Base-by-base conservation (phyloP, 2,888 invertebrate species). In the Rhorus exstirpatorius region DNA sequence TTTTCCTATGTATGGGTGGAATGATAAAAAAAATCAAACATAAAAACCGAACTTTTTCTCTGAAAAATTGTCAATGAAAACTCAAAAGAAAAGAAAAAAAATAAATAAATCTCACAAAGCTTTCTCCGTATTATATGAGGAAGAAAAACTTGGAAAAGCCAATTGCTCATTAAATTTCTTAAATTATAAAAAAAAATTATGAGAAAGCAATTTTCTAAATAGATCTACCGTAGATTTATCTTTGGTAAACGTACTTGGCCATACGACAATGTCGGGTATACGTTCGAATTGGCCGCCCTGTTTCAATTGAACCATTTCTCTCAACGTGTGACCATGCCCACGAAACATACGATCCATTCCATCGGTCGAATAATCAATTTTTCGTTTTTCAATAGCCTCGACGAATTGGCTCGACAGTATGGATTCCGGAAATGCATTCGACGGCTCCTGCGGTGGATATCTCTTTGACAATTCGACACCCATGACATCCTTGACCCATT, bases 191-290 rank as follows among this genome's bases (percentile, higher is more conserved):
- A 31, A 31, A 31, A 31, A 31, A 38, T 38, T 38, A 8, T 38
- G 38, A 38, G 4, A 1, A 38, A 38, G 38, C 38, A 38, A 38
- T 8, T 3, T 38, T 3, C 38, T 7, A 10, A 8, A 7, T 8
- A 8, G 7, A 38, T 38, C 8, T 38, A 7, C 1, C 10, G 1
- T 38, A n/a, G n/a, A 8, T 38, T 38, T 38, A 1, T 10, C 12
- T 8, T 51, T 7, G 3, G 14, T 44, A 60, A 44, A 91, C 93
- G 91, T 92, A 95, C 95, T 95, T 51, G 99, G 99, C 99, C 99
- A 99, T 0, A 98, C 94, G 0, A 99, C 97, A 12, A 99, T 93
- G 90, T 99, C 99, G 1, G 99, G 99, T 90, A 99, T 97, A 87
- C 99, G 95, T 76, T 95, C 94, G 88, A 97, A 97, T n/a, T n/a